These are phyloP conservation scores for Dilophus febrilis DNA, from an alignment of 2,888 invertebrate species.

Conservation along the genomic window DNA sequence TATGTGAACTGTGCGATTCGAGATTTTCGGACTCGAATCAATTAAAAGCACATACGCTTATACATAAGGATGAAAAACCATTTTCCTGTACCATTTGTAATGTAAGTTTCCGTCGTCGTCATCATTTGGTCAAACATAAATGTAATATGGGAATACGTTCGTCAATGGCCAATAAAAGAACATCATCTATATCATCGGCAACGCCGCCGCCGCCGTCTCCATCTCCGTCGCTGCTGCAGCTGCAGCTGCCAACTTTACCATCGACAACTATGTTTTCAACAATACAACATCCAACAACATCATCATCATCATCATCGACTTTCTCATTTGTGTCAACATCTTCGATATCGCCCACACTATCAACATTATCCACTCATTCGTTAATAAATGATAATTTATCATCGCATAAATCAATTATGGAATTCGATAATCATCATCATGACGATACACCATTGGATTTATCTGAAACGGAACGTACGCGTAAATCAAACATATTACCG, in stretches of 20 bases:
- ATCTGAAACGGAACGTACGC: constrained; percentile 16
- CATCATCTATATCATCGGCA: too few relatives aligned
- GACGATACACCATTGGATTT: constrained; percentile 8
- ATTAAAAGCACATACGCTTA: constrained; percentile 72
- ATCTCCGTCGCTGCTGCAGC: constrained; percentile 33
- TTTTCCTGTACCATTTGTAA: constrained; percentile 68
- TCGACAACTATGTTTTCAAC: too few relatives aligned
- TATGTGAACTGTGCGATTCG: constrained; percentile 69
- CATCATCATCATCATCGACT: too few relatives aligned
- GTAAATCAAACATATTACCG: constrained; percentile 22
- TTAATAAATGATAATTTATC: too few relatives aligned
- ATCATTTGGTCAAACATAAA: constrained; percentile 73
- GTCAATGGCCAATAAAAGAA: constrained; percentile 4
- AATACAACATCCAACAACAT: too few relatives aligned
- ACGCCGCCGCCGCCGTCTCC: neutral
- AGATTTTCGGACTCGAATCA: constrained; percentile 86
- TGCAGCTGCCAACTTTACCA: constrained; percentile 8
- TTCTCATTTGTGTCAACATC: too few relatives aligned
- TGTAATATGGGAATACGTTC: too few relatives aligned
- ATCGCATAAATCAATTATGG: too few relatives aligned
- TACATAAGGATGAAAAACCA: constrained; percentile 81
- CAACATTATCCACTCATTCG: too few relatives aligned
- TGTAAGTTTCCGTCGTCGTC: constrained; percentile 64
- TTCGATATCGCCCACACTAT: too few relatives aligned
- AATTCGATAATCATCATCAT: too few relatives aligned